phyloP scores from a whole-genome alignment of 2,797 vertebrate species.

The Characodon lateralis region DNA sequence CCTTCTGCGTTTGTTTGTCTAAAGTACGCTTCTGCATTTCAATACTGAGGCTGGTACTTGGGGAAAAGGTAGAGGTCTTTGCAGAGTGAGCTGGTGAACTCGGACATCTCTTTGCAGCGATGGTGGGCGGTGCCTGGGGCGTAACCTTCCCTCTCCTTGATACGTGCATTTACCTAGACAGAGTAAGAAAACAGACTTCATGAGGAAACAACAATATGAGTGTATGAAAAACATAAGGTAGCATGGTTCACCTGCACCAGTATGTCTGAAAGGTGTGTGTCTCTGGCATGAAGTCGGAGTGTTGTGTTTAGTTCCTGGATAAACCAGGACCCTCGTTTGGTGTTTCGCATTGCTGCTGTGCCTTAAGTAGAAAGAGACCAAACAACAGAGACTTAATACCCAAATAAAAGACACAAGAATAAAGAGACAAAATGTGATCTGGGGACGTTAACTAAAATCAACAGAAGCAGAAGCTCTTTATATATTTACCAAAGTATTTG shows the following conservation, averaged over 20 bases:
- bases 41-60: slow-evolving; percentile 80
- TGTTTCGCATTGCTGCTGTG: slow-evolving; percentile 95
- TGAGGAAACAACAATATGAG: background rate
- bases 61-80: slow-evolving; percentile 94
- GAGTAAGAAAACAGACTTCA: background rate
- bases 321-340: slow-evolving; percentile 96
- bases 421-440: background rate
- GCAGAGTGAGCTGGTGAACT: slow-evolving; percentile 96
- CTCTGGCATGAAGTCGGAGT: slow-evolving; percentile 85
- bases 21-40: slow-evolving; percentile 36
- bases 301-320: slow-evolving; percentile 88
- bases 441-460: background rate
- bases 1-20: slow-evolving; percentile 25
- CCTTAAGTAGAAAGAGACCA: slow-evolving; percentile 72
- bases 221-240: background rate
- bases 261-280: slow-evolving; percentile 94
- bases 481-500: no score
- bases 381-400: slow-evolving; percentile 34
- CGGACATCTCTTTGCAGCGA: slow-evolving; percentile 99
- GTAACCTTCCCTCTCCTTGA: slow-evolving; percentile 93
- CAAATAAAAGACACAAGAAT: slow-evolving; percentile 1
- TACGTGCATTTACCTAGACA: slow-evolving; percentile 88
- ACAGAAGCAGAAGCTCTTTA: background rate
- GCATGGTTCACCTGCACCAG: slow-evolving; percentile 86
- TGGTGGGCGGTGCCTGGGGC: slow-evolving; percentile 94